Evolutionary conservation across 2,888 invertebrate genomes (phyloP).

Genomic region (Lasius platythorax): DNA sequence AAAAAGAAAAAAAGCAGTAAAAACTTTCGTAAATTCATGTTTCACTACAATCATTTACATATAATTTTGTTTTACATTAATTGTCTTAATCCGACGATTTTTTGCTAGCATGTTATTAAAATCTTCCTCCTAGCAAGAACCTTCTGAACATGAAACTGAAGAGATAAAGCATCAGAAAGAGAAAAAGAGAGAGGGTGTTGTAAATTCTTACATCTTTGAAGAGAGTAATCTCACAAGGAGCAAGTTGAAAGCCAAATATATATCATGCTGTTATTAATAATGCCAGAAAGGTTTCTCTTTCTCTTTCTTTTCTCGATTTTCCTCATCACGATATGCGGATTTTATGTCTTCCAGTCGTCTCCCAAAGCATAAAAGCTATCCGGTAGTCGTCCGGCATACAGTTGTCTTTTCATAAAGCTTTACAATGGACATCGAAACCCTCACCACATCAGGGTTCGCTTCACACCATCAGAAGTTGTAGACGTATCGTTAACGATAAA

Average conservation of each 20-base stretch:
- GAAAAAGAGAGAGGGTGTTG: no score
- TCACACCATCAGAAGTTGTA: conserved; percentile 21
- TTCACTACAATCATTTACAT: neutral
- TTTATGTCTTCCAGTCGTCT: neutral
- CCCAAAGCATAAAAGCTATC: conserved; percentile 20
- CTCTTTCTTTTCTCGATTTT: neutral
- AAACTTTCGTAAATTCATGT: neutral
- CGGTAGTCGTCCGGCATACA: neutral
- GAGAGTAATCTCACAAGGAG: neutral
- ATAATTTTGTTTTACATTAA: neutral
- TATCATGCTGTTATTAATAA: neutral
- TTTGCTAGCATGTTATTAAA: neutral
- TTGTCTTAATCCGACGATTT: neutral
- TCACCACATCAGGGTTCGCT: neutral
- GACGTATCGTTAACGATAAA: neutral
- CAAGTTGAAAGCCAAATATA: neutral
- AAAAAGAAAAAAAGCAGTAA: neutral
- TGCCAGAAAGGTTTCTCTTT: neutral
- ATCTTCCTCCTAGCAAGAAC: neutral
- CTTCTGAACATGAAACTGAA: neutral
- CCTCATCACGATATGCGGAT: neutral
- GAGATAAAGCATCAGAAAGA: neutral
- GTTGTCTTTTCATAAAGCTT: conserved; percentile 9
- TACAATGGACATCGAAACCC: conserved; percentile 13
- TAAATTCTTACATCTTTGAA: neutral